phyloP scores from a whole-genome alignment of 2,888 invertebrate genomes.

The Drosophila pseudotakahashii region DNA sequence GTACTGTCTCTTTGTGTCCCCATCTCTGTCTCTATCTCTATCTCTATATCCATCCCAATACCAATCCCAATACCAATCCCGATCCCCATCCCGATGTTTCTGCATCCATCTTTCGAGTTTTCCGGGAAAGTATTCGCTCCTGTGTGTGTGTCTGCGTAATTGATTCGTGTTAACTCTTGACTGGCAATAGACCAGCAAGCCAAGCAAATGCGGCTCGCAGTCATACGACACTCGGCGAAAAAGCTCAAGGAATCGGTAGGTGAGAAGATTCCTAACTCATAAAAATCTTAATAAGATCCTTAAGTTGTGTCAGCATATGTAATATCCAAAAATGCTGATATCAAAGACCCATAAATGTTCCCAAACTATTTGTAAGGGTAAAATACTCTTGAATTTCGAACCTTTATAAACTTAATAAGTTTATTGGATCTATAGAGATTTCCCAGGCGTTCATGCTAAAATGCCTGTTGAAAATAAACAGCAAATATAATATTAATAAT shows the following conservation, averaged over 20 bases:
- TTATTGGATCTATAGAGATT: no score
- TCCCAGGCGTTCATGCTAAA: no score
- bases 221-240: conserved; percentile 39
- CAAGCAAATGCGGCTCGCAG: conserved; percentile 71
- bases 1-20: conserved; percentile 25
- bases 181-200: conserved; percentile 75
- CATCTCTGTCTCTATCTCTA: conserved; percentile 1
- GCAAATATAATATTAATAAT: no score
- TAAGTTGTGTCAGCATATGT: background rate
- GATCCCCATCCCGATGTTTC: conserved; percentile 1
- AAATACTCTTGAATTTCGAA: no score
- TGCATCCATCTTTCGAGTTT: conserved; percentile 19
- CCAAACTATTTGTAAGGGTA: no score
- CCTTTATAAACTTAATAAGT: no score
- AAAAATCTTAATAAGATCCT: background rate
- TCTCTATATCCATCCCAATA: conserved; percentile 8
- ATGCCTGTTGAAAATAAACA: no score
- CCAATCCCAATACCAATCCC: conserved; percentile 6
- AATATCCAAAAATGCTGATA: no score
- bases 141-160: conserved; percentile 57
- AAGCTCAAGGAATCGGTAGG: no score
- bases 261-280: no score
- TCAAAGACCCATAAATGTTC: no score
- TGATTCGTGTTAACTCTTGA: conserved; percentile 78
- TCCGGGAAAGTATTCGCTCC: conserved; percentile 20